These are phyloP conservation scores for Mesoligia furuncula DNA, from an alignment of 2,888 invertebrate genomes.

Conservation along the genomic window DNA sequence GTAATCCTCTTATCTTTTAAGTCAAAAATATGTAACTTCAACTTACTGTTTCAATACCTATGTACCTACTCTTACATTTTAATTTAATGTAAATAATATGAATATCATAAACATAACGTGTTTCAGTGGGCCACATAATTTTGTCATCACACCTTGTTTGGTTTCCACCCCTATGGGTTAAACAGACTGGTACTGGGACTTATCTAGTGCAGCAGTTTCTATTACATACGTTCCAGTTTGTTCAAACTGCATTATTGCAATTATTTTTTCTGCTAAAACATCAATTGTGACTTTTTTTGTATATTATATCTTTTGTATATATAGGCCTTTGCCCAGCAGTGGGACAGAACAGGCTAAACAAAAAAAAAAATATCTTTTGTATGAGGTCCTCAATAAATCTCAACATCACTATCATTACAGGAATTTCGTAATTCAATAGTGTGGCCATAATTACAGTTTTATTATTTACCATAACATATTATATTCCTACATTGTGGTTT, in stretches of 20 bases:
- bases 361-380: background rate
- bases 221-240: background rate
- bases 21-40: slow-evolving; percentile 2
- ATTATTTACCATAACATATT: too few species aligned
- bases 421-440: too few species aligned
- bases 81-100: background rate
- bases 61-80: background rate
- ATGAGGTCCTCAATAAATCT: background rate
- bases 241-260: background rate
- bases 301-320: too few species aligned
- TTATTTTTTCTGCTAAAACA: background rate
- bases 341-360: too few species aligned
- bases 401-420: too few species aligned
- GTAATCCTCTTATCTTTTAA: slow-evolving; percentile 1
- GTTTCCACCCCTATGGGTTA: background rate
- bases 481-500: too few species aligned
- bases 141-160: background rate
- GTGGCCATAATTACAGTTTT: too few species aligned
- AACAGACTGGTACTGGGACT: background rate
- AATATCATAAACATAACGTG: background rate
- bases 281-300: background rate
- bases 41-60: too few species aligned
- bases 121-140: background rate
- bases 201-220: background rate
- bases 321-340: too few species aligned